Conservation (phyloP, 2,888 invertebrate species). For the Agapostemon virescens region DNA sequence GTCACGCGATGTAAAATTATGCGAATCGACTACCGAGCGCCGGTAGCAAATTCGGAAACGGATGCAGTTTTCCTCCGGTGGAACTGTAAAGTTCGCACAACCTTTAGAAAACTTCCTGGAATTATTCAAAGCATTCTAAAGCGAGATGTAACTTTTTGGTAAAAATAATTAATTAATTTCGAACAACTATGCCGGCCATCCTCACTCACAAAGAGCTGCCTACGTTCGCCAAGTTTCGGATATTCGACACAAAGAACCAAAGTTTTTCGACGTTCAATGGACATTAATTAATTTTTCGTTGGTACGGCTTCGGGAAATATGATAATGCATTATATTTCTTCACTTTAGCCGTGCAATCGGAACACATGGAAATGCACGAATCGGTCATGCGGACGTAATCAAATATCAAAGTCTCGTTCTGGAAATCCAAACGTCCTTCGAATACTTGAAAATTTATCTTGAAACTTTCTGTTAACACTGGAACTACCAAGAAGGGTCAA, state of each 20-base stretch:
- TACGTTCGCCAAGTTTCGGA: neutral
- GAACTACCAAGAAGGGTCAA: too few species aligned
- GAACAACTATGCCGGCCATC: neutral
- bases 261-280: neutral
- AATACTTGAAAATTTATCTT: neutral
- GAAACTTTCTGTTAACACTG: neutral
- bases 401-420: too few species aligned
- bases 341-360: neutral
- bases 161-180: constrained; percentile 35
- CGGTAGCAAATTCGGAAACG: constrained; percentile 33
- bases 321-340: neutral
- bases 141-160: constrained; percentile 15
- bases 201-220: neutral
- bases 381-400: neutral
- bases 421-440: too few species aligned
- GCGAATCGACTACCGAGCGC: constrained; percentile 35
- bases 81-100: constrained; percentile 28
- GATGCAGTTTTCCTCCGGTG: constrained; percentile 26
- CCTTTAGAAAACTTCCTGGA: constrained; percentile 22
- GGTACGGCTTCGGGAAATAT: neutral
- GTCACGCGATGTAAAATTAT: constrained; percentile 34
- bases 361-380: neutral
- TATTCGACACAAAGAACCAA: neutral
- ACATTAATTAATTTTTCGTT: neutral
- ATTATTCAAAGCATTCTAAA: constrained; percentile 22